phyloP scores from a whole-genome alignment of 1,140 invertebrate species.

The Drosophila seguyi region DNA sequence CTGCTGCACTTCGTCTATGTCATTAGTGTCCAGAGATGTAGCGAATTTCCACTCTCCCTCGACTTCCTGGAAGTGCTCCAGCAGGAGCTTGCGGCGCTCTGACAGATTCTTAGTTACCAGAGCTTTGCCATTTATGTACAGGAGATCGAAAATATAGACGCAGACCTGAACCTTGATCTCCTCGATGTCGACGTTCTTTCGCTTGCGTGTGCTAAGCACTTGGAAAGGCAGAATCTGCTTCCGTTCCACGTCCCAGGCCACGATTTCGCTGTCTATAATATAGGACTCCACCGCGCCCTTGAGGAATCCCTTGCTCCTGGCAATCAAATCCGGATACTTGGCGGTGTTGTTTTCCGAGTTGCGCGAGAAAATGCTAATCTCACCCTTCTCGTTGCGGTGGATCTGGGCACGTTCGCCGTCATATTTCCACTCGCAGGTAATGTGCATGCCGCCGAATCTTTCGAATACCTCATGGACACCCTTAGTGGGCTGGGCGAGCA shows the following conservation, averaged over 20 bases:
- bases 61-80: conserved; percentile 90
- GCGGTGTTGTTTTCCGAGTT: conserved; percentile 99
- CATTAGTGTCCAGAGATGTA: conserved; percentile 92
- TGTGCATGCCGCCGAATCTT: conserved; percentile 95
- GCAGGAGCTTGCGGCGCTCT: conserved; percentile 91
- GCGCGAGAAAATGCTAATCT: conserved; percentile 95
- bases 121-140: conserved; percentile 96
- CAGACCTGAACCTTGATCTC: conserved; percentile 99
- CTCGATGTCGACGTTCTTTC: conserved; percentile 95
- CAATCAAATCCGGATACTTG: conserved; percentile 99
- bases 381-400: conserved; percentile 89
- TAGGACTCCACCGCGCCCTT: conserved; percentile 90
- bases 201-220: conserved; percentile 97
- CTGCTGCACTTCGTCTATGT: conserved; percentile 96
- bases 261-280: conserved; percentile 98
- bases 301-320: conserved; percentile 88
- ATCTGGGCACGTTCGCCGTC: conserved; percentile 99
- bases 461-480: conserved; percentile 95
- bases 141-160: conserved; percentile 98
- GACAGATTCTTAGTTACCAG: conserved; percentile 93
- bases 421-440: conserved; percentile 99
- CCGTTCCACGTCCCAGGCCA: conserved; percentile 97
- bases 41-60: conserved; percentile 96
- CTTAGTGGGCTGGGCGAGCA: conserved; percentile 99
- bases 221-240: conserved; percentile 99